phyloP scores from a whole-genome alignment of 2,797 vertebrate species.

The Acrossocheilus fasciatus region DNA sequence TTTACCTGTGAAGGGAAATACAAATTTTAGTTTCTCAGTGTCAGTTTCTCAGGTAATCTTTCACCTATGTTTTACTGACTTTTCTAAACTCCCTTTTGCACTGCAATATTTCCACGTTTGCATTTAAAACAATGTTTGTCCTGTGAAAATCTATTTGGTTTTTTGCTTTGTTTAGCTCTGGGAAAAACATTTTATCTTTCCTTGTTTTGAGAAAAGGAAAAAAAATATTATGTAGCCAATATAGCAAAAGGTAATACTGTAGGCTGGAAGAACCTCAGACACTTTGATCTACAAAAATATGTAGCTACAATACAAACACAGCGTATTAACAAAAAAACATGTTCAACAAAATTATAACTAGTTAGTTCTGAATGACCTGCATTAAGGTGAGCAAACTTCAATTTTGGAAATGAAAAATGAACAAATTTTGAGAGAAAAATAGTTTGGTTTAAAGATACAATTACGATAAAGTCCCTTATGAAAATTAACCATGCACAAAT shows the following conservation, averaged over 20 bases:
- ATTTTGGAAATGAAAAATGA: background rate
- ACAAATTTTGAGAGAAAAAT: background rate
- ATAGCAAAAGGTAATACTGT: background rate
- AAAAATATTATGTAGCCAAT: too few species aligned
- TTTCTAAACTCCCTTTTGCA: too few species aligned
- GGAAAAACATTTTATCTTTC: too few species aligned
- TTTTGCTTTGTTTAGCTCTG: too few species aligned
- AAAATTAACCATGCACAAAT: too few species aligned
- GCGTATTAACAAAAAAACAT: too few species aligned
- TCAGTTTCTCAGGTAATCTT: background rate
- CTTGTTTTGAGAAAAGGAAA: background rate
- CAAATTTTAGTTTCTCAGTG: background rate
- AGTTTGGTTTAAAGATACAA: background rate
- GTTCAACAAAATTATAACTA: background rate
- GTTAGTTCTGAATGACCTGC: background rate
- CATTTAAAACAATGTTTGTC: background rate
- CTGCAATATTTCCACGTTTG: too few species aligned
- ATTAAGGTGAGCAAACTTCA: background rate
- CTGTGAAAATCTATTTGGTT: background rate
- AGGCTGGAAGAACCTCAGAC: background rate
- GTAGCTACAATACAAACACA: background rate
- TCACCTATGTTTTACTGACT: background rate
- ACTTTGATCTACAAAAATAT: background rate
- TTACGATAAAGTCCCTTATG: too few species aligned
- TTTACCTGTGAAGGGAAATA: background rate